Conservation (phyloP, 2,888 invertebrate genomes). For the Drosophila anomalata region DNA sequence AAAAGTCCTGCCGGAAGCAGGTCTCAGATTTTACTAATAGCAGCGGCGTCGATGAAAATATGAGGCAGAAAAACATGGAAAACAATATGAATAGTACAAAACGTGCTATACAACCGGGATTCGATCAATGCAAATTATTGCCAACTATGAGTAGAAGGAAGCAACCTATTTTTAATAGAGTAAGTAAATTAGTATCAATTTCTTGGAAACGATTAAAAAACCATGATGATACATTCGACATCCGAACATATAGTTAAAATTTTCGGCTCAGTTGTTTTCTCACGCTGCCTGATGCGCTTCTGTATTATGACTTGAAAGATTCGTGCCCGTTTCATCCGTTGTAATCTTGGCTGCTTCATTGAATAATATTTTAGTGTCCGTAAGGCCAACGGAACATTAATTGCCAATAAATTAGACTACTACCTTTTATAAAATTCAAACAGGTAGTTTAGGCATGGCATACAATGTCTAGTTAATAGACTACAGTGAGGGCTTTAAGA, state of each 20-base stretch:
- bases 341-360: constrained; percentile 83
- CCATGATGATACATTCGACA: constrained; percentile 84
- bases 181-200: constrained; percentile 51
- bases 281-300: constrained; percentile 68
- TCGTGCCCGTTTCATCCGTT: constrained; percentile 79
- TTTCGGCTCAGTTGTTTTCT: constrained; percentile 27
- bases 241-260: constrained; percentile 65
- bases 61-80: constrained; percentile 50
- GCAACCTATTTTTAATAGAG: constrained; percentile 83
- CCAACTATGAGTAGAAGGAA: constrained; percentile 84
- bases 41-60: background rate
- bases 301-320: constrained; percentile 73
- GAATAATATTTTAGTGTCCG: constrained; percentile 74
- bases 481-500: constrained; percentile 24
- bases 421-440: constrained; percentile 49
- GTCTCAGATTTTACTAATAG: background rate
- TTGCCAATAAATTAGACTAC: constrained; percentile 71
- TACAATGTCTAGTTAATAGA: background rate
- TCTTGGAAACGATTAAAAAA: background rate
- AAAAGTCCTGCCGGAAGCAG: background rate
- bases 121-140: constrained; percentile 85
- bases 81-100: constrained; percentile 63
- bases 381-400: constrained; percentile 83
- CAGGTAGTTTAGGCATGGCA: constrained; percentile 72
- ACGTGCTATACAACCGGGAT: constrained; percentile 84